Percentiles rank a stretch among this genome's conserved stretches.
Evolutionary conservation across 1,140 invertebrate genomes (phyloP).

Genomic region (Drosophila triauraria): DNA sequence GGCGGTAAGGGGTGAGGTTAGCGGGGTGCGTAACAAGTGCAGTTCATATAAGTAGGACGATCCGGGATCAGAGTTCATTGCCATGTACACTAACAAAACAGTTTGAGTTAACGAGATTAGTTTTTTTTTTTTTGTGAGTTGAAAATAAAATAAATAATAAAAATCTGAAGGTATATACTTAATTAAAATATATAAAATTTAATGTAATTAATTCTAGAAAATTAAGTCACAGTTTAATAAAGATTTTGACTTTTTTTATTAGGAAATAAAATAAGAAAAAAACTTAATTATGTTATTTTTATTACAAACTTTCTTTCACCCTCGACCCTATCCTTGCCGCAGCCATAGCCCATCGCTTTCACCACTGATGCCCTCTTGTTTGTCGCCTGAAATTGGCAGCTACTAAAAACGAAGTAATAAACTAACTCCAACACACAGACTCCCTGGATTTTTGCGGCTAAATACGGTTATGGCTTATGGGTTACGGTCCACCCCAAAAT

Average conservation of each 20-base stretch:
- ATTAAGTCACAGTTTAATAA: no score
- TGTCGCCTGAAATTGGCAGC: slow-evolving; percentile 80
- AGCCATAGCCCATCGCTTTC: slow-evolving; percentile 15
- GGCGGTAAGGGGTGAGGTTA: slow-evolving; percentile 6
- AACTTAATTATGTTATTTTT: no score
- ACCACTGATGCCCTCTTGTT: slow-evolving; percentile 54
- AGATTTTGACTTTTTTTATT: no score
- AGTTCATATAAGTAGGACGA: slow-evolving; percentile 59
- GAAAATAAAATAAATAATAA: no score
- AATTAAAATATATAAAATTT: no score
- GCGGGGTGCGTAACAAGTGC: slow-evolving; percentile 73
- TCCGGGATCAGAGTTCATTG: slow-evolving; percentile 37
- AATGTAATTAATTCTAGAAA: no score
- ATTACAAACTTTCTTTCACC: background rate
- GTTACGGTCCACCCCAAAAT: slow-evolving; percentile 33
- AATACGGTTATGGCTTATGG: slow-evolving; percentile 61
- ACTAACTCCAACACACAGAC: slow-evolving; percentile 69
- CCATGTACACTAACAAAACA: slow-evolving; percentile 1
- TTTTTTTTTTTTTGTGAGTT: no score
- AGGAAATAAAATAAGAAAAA: no score
- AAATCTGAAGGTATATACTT: no score
- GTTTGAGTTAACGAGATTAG: no score
- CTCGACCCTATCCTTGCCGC: slow-evolving; percentile 27
- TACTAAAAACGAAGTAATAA: slow-evolving; percentile 82
- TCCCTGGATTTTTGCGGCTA: slow-evolving; percentile 54